Evolutionary conservation across 2,888 invertebrate genomes (phyloP), one percentile per base, ranked within the genome.

Genomic region (Lomographa bimaculata): DNA sequence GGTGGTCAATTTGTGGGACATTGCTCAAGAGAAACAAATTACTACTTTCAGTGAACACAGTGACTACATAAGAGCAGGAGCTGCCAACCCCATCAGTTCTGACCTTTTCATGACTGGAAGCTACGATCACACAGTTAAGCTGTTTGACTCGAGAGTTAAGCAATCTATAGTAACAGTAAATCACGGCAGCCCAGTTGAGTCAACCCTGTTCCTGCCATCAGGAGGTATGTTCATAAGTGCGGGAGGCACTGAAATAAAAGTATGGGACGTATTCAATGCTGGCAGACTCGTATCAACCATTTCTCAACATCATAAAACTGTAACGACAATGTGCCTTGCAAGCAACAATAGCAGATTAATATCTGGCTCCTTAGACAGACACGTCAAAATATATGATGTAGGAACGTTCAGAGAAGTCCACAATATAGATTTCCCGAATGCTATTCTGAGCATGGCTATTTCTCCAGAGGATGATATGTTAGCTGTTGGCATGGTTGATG

Each of bases 261-360:
- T 99, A 0, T 99, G 98, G 98, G 98, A 99, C 76, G 93, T 95
- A 2, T 91, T 97, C 30, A 93, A 95, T 51, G 97, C 97, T 12
- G 98, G 98, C 5, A 94, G 94, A 71, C 84, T 97, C 35, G 75
- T 99, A 10, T 94, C 96, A 1, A 93, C 93, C 60, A 92, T 99
- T 50, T 95, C 95, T 1, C 95, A 97, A 59, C 99, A 99, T 80
- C 97, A 98, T 78, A 99, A 99, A 90, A 97, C 98, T 0, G 94
- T 99, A 0, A 99, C 98, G 0, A 94, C 95, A 51, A 75, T 99
- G 28, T 90, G 93, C 51, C 91, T 98, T 46, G 96, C 96, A 10
- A 94, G 94, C 23, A 93, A 95, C 65, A 95, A 95, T 10, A 94
- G 93, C 50, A 91, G 96, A 62, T 89, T 99, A 8, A 78, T 98